These are phyloP conservation scores for Drosophila lacertosa DNA, from an alignment of 1,140 invertebrate species.

Conservation along the genomic window DNA sequence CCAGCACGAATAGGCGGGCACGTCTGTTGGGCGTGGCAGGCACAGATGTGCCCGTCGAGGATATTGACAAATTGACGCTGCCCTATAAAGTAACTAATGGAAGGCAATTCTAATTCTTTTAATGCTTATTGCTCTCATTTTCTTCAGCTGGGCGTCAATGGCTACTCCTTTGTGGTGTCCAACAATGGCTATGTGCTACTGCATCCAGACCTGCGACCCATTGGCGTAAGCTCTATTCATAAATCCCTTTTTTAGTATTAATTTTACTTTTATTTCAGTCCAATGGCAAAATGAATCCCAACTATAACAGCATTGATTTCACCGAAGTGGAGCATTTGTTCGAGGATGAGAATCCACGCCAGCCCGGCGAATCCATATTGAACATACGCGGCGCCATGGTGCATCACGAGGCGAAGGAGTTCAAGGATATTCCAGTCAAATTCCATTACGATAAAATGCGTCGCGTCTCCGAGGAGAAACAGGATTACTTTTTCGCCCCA, in stretches of 20 bases:
- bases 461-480: constrained; percentile 90
- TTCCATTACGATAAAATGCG: constrained; percentile 93
- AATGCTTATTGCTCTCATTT: neutral
- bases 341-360: constrained; percentile 85
- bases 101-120: rapidly evolving
- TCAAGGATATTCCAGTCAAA: constrained; percentile 89
- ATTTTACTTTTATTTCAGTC: constrained; percentile 38
- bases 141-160: constrained; percentile 95
- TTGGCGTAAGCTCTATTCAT: constrained; percentile 85
- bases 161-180: constrained; percentile 97
- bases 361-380: constrained; percentile 85
- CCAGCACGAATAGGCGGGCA: constrained; percentile 86
- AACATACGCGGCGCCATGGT: constrained; percentile 90
- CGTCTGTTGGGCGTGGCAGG: constrained; percentile 95
- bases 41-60: constrained; percentile 96
- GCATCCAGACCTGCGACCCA: constrained; percentile 90
- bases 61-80: constrained; percentile 93
- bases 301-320: constrained; percentile 98
- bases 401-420: constrained; percentile 87
- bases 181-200: constrained; percentile 97
- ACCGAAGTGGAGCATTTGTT: constrained; percentile 96
- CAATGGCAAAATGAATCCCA: constrained; percentile 91
- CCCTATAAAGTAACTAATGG: constrained; percentile 88
- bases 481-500: constrained; percentile 93
- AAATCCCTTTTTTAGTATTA: neutral